Conservation (phyloP, 2,797 vertebrate species). For the Nannoperca obscura region DNA sequence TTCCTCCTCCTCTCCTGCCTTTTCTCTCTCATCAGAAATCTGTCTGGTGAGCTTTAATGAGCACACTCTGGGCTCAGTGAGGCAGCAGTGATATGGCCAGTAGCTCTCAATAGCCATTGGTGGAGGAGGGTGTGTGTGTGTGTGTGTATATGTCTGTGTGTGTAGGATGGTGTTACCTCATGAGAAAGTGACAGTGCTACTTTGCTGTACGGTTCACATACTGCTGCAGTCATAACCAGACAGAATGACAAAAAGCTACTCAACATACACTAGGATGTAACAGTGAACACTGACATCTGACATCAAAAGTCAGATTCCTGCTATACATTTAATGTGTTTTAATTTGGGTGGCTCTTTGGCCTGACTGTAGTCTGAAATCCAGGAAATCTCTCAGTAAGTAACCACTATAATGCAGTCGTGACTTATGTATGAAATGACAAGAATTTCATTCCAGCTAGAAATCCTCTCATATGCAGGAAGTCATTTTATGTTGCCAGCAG, state of each 20-base stretch:
- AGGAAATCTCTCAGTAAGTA: slow-evolving; percentile 21
- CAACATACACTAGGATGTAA: neutral
- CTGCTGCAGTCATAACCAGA: slow-evolving; percentile 38
- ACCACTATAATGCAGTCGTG: slow-evolving; percentile 12
- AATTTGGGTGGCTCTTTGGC: slow-evolving; percentile 2
- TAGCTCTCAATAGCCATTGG: slow-evolving; percentile 48
- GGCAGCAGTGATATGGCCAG: slow-evolving; percentile 66
- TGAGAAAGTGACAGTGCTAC: slow-evolving; percentile 53
- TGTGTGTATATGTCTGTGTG: slow-evolving; percentile 1
- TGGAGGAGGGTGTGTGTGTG: slow-evolving; percentile 13
- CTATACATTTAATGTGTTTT: slow-evolving; percentile 4
- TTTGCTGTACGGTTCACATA: slow-evolving; percentile 47
- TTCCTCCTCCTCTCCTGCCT: slow-evolving; percentile 32
- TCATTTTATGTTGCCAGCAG: slow-evolving; percentile 17
- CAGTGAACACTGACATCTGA: slow-evolving; percentile 7
- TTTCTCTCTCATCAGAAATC: slow-evolving; percentile 48
- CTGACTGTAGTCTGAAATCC: neutral
- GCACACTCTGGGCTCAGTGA: slow-evolving; percentile 51
- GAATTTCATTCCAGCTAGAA: slow-evolving; percentile 19
- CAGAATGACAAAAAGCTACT: neutral
- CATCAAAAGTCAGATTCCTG: slow-evolving; percentile 3
- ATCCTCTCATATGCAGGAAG: slow-evolving; percentile 13
- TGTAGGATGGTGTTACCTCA: slow-evolving; percentile 39
- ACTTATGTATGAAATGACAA: slow-evolving; percentile 21
- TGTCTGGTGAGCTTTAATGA: slow-evolving; percentile 68